phyloP scores from a whole-genome alignment of 2,113 vertebrate genomes.

The Rhynchopsitta pachyrhyncha region DNA sequence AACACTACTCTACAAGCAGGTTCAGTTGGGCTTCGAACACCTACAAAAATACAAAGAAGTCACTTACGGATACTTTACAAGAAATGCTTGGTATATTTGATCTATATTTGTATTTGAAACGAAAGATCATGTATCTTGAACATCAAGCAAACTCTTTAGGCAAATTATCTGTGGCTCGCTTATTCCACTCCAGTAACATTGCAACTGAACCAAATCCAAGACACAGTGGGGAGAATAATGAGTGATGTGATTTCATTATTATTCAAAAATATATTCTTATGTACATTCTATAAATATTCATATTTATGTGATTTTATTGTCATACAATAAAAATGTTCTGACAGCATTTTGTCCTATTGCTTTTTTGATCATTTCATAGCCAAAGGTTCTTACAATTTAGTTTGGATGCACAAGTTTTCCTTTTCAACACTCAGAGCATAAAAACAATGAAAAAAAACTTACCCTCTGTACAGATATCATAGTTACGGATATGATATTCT shows the following conservation, averaged over 20 bases:
- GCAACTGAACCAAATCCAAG: background rate
- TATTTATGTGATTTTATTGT: background rate
- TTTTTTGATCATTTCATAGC: background rate
- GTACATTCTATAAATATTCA: background rate
- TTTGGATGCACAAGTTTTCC: background rate
- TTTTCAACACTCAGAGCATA: background rate
- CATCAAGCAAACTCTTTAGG: background rate
- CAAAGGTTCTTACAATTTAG: background rate
- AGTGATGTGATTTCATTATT: background rate
- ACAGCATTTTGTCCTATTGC: background rate
- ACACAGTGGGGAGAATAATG: background rate
- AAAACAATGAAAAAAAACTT: background rate
- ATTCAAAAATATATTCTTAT: background rate
- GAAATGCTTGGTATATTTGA: background rate
- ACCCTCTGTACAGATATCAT: background rate
- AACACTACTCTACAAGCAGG: constrained; percentile 87
- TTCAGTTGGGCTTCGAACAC: constrained; percentile 85
- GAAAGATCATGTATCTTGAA: rapidly evolving
- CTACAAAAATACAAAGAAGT: background rate
- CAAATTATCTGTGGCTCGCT: background rate
- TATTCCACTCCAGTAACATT: background rate
- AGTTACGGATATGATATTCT: background rate
- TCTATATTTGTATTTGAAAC: background rate
- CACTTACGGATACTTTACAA: background rate
- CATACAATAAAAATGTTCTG: background rate